Base-by-base conservation (phyloP, 30 jellyfish, hydroid and myxozoan species). In the Cassiopea andromeda region DNA sequence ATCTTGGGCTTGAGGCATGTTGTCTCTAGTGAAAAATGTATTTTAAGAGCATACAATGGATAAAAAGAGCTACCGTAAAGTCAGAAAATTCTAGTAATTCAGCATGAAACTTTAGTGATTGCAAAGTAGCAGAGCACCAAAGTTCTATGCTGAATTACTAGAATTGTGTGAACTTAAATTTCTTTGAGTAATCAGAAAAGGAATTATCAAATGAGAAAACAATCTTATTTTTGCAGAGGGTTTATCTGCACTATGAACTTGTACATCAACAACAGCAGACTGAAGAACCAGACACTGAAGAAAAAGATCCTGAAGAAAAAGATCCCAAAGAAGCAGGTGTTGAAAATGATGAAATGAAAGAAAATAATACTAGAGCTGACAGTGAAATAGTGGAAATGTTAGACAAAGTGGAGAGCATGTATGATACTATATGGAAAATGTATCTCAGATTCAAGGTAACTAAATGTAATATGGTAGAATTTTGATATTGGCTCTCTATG, bases 181-280 rank as follows among this genome's bases (percentile, higher is more conserved):
- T 27, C 38, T 27, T 27, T 27, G 38, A 27, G 38, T 27, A 27
- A 27, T 27, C 38, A 27, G 38, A 27, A 27, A 27, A 27, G 38
- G 38, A 27, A 27, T 27, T 27, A 27, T 27, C 38, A 27, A 27
- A 27, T 27, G 38, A 27, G 38, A 27, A 27, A 27, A 27, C 38
- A 27, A 27, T 64, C 6, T 64, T 64, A 64, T 64, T 17, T 14
- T 14, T 64, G 15, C 16, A 70, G 79, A 74, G 87, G 38, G 84
- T 84, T 43, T 44, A 73, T 15, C 71, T 84, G 64, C 87, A 72
- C 61, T 84, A 84, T 72, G 92, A 84, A 59, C 17, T 60, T 45
- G 45, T 46, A 54, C 6, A 54, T 54, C 64, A 54, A 54, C 10
- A 54, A 3, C 10, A 54, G 64, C 64, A 54, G 64, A 54, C 7